Conservation (phyloP, 2,113 vertebrate species). For the Camelus bactrianus region DNA sequence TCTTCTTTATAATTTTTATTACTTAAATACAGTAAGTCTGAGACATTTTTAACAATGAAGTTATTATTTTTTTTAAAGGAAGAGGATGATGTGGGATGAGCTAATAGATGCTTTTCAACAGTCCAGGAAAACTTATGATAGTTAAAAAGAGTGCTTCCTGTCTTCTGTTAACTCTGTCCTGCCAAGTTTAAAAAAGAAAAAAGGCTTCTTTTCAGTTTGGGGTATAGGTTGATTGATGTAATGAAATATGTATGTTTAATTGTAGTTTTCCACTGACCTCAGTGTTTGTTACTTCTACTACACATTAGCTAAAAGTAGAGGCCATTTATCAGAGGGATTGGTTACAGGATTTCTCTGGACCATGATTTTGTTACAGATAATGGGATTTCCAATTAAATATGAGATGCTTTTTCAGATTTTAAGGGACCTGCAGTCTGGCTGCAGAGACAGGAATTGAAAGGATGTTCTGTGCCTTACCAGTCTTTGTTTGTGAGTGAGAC, state of each 20-base stretch:
- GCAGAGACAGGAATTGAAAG: background rate
- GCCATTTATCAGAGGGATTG: constrained; percentile 37
- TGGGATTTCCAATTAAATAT: background rate
- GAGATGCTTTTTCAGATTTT: background rate
- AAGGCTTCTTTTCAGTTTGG: constrained; percentile 1
- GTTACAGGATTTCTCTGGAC: constrained; percentile 27
- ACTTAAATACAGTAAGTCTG: constrained; percentile 42
- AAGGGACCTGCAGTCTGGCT: background rate
- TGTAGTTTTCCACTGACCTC: constrained; percentile 66
- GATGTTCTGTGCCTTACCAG: background rate
- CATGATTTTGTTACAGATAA: background rate
- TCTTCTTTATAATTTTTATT: constrained; percentile 26
- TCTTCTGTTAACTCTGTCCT: constrained; percentile 49
- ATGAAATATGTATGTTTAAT: constrained; percentile 68
- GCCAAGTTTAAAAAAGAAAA: constrained; percentile 35
- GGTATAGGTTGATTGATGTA: constrained; percentile 60
- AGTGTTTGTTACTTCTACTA: constrained; percentile 54
- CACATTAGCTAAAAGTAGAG: constrained; percentile 49
- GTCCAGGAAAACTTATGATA: constrained; percentile 54
- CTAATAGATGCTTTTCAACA: constrained; percentile 57
- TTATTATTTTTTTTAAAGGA: constrained; percentile 66
- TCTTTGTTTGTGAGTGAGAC: background rate
- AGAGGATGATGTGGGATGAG: constrained; percentile 28
- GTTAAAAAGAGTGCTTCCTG: background rate
- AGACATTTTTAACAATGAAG: constrained; percentile 67